Evolutionary conservation across 2,888 invertebrate species (phyloP).

Genomic region (Hoplodrina blanda): DNA sequence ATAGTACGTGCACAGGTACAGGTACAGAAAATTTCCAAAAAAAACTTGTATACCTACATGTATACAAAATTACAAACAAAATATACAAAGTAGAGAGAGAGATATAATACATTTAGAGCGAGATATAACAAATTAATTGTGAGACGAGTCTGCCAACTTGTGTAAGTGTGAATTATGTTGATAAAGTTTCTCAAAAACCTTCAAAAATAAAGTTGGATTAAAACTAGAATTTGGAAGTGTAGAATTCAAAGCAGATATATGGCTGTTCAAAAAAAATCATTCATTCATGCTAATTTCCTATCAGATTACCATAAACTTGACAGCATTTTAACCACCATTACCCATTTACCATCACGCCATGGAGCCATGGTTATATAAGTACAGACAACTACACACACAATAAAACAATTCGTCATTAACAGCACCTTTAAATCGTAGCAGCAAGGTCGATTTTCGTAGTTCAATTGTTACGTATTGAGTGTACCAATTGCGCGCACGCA

Average conservation of each 20-base stretch:
- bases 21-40: no score
- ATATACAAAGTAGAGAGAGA: no score
- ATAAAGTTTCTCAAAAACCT: no score
- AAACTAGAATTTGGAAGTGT: no score
- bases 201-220: no score
- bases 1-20: no score
- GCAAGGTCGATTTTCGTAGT: not conserved
- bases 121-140: no score
- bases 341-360: constrained; percentile 28
- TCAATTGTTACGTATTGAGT: not conserved
- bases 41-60: no score
- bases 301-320: constrained; percentile 22
- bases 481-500: constrained; percentile 48
- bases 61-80: no score
- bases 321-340: constrained; percentile 21
- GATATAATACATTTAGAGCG: no score
- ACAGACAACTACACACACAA: not conserved
- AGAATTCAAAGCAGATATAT: not conserved
- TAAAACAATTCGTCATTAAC: not conserved
- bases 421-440: not conserved
- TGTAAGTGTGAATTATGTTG: no score
- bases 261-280: not conserved
- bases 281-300: constrained; percentile 1
- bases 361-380: not conserved
- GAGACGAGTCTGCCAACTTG: no score